Conservation (phyloP, 2,888 invertebrate species). For the Rhagonycha fulva region DNA sequence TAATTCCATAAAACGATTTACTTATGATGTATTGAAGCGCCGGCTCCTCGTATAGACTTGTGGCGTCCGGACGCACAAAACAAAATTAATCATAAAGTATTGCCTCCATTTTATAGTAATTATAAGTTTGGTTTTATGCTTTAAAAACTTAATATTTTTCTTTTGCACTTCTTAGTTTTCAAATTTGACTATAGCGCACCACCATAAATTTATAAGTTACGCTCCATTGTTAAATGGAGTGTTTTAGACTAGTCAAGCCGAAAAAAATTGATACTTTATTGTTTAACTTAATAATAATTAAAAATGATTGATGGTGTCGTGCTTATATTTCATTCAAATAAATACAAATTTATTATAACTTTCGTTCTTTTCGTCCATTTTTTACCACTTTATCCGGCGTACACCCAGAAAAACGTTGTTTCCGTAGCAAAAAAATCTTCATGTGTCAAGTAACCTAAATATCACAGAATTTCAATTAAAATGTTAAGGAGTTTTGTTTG, state of each 20-base stretch:
- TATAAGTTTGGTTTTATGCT: constrained; percentile 39
- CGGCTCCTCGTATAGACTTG: constrained; percentile 39
- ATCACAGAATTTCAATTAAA: background rate
- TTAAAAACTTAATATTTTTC: constrained; percentile 20
- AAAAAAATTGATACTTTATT: background rate
- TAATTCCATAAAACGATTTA: constrained; percentile 46
- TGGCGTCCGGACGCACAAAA: constrained; percentile 36
- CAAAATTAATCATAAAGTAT: constrained; percentile 39
- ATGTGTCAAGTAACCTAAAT: background rate
- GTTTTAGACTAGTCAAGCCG: background rate
- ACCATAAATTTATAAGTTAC: background rate
- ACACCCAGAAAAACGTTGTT: too few relatives aligned
- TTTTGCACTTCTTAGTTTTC: constrained; percentile 17
- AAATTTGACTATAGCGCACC: background rate
- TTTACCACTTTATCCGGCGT: too few relatives aligned
- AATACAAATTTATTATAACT: background rate
- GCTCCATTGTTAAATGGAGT: background rate
- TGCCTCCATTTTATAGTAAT: constrained; percentile 39
- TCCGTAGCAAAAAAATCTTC: too few relatives aligned
- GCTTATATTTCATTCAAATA: background rate
- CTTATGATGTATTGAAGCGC: constrained; percentile 45
- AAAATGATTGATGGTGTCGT: background rate
- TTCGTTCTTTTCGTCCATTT: background rate
- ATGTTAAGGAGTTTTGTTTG: too few relatives aligned
- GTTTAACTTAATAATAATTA: background rate